phyloP scores from a whole-genome alignment of 2,888 invertebrate genomes.

The Neocrepidodera transversa region DNA sequence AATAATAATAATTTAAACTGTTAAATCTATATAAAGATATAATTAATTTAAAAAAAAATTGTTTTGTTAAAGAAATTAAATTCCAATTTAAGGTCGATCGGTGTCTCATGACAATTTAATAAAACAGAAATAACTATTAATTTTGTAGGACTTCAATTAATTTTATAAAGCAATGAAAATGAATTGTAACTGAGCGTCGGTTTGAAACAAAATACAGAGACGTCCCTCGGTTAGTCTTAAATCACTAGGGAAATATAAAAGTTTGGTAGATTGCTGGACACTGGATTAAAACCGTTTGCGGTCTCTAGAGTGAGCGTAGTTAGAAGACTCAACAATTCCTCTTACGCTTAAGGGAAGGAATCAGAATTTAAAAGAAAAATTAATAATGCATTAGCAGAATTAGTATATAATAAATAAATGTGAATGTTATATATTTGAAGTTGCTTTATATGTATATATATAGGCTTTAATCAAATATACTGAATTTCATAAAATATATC shows the following conservation, averaged over 20 bases:
- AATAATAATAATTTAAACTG: no score
- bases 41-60: no score
- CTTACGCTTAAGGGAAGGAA: conserved; percentile 39
- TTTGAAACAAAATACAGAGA: conserved; percentile 23
- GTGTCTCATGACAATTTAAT: not conserved
- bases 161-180: conserved; percentile 26
- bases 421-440: no score
- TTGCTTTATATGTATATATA: no score
- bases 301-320: conserved; percentile 46
- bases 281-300: conserved; percentile 52
- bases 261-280: conserved; percentile 53
- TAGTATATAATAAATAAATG: not conserved
- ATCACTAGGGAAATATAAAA: conserved; percentile 54
- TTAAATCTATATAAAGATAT: no score
- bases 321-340: conserved; percentile 50
- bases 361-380: not conserved
- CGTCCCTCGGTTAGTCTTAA: conserved; percentile 12
- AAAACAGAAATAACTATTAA: conserved; percentile 3
- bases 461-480: no score
- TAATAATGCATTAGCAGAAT: not conserved
- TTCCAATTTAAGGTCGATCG: no score
- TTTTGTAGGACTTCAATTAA: conserved; percentile 18
- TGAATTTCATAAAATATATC: no score
- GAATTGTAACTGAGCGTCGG: conserved; percentile 18
- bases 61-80: no score